A percentile compares a stretch with the other conserved stretches of the same genome.
Evolutionary conservation across 2,797 vertebrate species (phyloP).

Genomic region (Graptemys geographica): DNA sequence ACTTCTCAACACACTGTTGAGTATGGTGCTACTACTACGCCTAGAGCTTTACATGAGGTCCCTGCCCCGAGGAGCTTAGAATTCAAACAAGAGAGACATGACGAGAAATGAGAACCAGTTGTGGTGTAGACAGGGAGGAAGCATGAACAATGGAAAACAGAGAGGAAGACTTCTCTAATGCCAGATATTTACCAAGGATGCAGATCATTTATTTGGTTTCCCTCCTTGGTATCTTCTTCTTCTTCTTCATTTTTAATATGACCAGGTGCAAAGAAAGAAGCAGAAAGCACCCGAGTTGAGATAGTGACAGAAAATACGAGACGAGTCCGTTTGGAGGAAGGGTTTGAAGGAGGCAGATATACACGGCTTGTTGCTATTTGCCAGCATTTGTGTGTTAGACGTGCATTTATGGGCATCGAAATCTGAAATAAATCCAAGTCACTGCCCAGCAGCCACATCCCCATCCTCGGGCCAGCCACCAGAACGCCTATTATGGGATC

Average conservation of each 20-base stretch:
- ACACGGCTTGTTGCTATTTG: background rate
- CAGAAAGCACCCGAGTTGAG: background rate
- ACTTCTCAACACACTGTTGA: background rate
- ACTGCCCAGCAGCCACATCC: background rate
- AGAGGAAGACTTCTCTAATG: background rate
- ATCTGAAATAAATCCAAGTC: background rate
- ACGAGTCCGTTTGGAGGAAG: background rate
- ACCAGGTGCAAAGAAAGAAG: constrained; percentile 6
- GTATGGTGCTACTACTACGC: background rate
- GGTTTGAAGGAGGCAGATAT: background rate
- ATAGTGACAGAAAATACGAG: background rate
- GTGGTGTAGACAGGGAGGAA: background rate
- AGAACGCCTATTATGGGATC: background rate
- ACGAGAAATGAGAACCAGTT: background rate
- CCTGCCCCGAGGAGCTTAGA: background rate
- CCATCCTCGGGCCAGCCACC: background rate
- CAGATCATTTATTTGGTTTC: background rate
- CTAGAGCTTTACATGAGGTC: background rate
- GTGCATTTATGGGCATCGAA: background rate
- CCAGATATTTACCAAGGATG: background rate
- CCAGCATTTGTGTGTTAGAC: background rate
- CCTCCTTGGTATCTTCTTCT: background rate
- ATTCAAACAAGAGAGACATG: background rate
- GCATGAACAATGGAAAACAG: background rate
- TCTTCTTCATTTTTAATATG: background rate